Base-by-base conservation (phyloP, 2,888 invertebrate species). In the Corbicula japonica region DNA sequence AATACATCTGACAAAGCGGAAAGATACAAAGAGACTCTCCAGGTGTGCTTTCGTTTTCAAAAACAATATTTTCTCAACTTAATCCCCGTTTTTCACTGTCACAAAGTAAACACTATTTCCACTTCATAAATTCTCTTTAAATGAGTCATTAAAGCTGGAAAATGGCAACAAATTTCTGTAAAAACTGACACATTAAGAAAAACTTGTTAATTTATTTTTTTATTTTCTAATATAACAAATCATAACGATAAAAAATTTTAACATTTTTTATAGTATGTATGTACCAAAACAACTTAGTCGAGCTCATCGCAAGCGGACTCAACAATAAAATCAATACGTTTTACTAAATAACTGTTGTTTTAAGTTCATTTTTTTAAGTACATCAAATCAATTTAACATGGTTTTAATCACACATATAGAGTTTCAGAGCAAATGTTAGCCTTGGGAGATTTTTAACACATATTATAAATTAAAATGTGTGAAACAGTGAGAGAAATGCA, bases 11-110 rank as follows among this genome's bases (percentile, higher is more conserved):
- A 63, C 63, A 48, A 63, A 46, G 30, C 2, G 2, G 26, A 23
- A 6, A 38, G n/a, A 61, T 38, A 61, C 41, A 61, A 41, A 28
- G 26, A 26, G 32, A 23, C 61, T 38, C 35, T 21, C 66, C 66
- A 66, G 66, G 66, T 66, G 66, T 54, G 54, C 66, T 54, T 52
- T 54, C n/a, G 28, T 26, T 32, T 48, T 38, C 23, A 60, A 60
- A 70, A 70, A 70, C 38, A 70, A 70, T 60, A 70, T 70, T 69
- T 66, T 66, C 28, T 35, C 35, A 48, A 28, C n/a, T 12, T 66
- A 54, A 54, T 66, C 66, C 28, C 5, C 54, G 21, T 66, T 52
- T 66, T 38, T 38, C 38, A 41, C 38, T 30, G 54, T 66, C 50
- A 54, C 52, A 54, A 38, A 41, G 70, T 60, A 70, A 73, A 62